These are phyloP conservation scores for Pluvialis apricaria DNA, from an alignment of 2,113 vertebrate genomes.

Conservation along the genomic window DNA sequence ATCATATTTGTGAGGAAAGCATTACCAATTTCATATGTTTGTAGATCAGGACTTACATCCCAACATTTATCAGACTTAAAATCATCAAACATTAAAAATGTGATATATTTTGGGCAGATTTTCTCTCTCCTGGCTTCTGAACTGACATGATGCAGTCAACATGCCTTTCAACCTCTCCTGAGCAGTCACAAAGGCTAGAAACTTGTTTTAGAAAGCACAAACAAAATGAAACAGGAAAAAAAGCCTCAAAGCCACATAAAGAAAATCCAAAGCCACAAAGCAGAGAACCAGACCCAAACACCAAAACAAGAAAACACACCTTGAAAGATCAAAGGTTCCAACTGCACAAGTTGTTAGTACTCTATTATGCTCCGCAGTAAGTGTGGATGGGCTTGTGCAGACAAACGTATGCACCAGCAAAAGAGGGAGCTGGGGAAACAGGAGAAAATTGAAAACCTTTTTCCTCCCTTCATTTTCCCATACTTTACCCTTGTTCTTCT, in stretches of 20 bases:
- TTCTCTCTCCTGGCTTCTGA: background rate
- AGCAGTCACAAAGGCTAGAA: background rate
- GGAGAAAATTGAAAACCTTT: background rate
- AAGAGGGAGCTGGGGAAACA: background rate
- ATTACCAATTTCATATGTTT: background rate
- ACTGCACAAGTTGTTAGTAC: background rate
- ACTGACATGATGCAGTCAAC: background rate
- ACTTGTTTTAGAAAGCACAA: background rate
- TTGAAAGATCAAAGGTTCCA: background rate
- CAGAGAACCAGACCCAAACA: background rate
- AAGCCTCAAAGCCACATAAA: background rate
- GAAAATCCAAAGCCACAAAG: background rate
- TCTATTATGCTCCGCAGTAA: background rate
- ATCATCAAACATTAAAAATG: background rate
- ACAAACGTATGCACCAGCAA: background rate
- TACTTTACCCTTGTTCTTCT: background rate
- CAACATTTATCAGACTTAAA: background rate
- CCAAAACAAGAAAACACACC: background rate
- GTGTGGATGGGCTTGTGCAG: background rate
- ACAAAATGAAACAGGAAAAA: background rate
- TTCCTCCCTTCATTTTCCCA: background rate
- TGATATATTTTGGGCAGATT: background rate
- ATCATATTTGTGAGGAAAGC: background rate
- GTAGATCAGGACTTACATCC: background rate
- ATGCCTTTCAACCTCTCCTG: background rate